phyloP scores from a whole-genome alignment of 2,113 vertebrate species.

The Rynchops niger region DNA sequence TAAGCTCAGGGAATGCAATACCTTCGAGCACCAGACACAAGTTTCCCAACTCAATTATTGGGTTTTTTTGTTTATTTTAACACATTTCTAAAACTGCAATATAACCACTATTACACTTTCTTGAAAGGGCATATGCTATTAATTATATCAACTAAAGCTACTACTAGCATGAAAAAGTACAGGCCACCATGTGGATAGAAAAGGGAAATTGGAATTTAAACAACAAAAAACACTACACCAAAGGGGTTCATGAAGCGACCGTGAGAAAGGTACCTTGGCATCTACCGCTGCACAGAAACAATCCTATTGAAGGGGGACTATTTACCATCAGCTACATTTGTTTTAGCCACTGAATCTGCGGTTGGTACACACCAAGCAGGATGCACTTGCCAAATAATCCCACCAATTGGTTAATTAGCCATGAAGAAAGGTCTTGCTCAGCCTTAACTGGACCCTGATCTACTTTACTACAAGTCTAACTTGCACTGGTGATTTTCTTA shows the following conservation, averaged over 20 bases:
- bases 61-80: constrained; percentile 6
- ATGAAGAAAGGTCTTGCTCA: not conserved
- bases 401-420: not conserved
- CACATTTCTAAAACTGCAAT: not conserved
- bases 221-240: not conserved
- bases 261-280: not conserved
- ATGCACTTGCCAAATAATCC: not conserved
- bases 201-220: not conserved
- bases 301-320: not conserved
- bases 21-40: not conserved
- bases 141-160: not conserved
- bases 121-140: not conserved
- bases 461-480: not conserved
- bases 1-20: not conserved
- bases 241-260: not conserved
- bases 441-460: not conserved
- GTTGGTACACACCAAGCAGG: not conserved
- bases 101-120: not conserved
- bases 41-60: not conserved
- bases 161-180: not conserved
- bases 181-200: not conserved
- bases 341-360: not conserved
- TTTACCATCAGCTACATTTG: not conserved
- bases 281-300: not conserved
- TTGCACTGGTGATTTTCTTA: not conserved